Conservation (phyloP, 1,140 invertebrate genomes). For the Cotesia vestalis region DNA sequence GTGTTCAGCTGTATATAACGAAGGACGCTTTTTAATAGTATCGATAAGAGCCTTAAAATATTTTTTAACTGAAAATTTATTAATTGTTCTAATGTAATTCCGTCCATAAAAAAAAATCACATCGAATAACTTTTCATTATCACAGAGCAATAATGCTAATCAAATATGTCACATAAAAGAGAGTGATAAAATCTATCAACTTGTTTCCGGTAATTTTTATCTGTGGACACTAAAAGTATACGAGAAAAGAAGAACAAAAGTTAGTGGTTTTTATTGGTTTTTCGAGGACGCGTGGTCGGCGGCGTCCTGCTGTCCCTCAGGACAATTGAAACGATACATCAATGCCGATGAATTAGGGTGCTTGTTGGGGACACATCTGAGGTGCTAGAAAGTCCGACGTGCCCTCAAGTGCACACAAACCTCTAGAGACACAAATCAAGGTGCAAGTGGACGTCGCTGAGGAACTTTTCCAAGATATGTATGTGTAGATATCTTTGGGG, state of each 20-base stretch:
- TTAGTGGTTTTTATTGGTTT: conserved; percentile 34
- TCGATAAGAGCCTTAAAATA: no score
- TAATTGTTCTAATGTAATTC: no score
- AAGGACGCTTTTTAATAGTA: no score
- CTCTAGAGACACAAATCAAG: conserved; percentile 30
- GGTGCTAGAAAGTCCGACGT: background rate
- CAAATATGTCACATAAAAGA: no score
- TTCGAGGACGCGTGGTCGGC: conserved; percentile 28
- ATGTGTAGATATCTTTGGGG: conserved; percentile 3
- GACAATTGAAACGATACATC: conserved; percentile 43
- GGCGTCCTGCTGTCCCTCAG: conserved; percentile 23
- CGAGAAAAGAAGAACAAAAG: background rate
- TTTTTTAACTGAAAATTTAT: no score
- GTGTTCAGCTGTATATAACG: no score
- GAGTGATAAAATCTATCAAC: no score
- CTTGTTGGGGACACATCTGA: conserved; percentile 7
- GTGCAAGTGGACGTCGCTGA: conserved; percentile 16
- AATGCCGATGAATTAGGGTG: conserved; percentile 23
- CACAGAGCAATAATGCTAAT: no score
- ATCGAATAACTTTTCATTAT: no score
- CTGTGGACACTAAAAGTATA: no score
- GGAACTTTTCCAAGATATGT: background rate
- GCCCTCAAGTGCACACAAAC: background rate
- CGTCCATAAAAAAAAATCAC: no score
- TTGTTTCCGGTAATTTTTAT: no score